Conservation (phyloP, 1,140 invertebrate genomes). For the Mamestra configurata region DNA sequence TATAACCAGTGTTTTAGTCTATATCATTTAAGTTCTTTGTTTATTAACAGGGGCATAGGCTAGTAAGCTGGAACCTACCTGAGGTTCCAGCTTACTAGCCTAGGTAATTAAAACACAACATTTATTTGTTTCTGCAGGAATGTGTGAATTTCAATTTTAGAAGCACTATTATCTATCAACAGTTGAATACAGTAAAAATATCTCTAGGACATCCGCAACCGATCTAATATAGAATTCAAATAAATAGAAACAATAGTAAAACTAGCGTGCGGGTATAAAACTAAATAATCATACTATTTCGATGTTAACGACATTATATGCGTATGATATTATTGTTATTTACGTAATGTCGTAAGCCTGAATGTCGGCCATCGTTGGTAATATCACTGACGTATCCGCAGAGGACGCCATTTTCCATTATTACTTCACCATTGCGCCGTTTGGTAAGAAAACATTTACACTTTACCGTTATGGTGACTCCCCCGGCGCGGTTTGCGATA, state of each 20-base stretch:
- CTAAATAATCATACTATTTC: constrained; percentile 29
- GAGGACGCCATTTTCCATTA: constrained; percentile 8
- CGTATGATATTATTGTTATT: constrained; percentile 42
- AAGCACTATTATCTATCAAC: no score
- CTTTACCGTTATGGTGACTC: constrained; percentile 20
- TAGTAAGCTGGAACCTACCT: no score
- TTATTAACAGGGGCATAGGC: no score
- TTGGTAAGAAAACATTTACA: constrained; percentile 40
- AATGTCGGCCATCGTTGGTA: constrained; percentile 9
- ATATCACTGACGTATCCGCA: constrained; percentile 18
- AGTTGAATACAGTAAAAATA: not conserved
- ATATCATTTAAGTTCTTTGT: no score
- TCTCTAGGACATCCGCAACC: not conserved
- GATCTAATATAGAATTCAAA: not conserved
- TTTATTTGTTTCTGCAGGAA: not conserved
- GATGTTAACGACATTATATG: constrained; percentile 28
- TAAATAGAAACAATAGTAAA: constrained; percentile 12
- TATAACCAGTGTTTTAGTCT: no score
- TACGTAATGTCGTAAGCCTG: constrained; percentile 18
- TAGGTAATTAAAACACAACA: no score
- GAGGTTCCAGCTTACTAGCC: no score
- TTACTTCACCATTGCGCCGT: constrained; percentile 2
- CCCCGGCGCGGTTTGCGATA: constrained; percentile 3
- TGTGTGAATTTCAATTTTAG: not conserved
- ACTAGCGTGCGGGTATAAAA: not conserved